Base-by-base conservation (phyloP, 2,113 vertebrate species). In the Carollia perspicillata region DNA sequence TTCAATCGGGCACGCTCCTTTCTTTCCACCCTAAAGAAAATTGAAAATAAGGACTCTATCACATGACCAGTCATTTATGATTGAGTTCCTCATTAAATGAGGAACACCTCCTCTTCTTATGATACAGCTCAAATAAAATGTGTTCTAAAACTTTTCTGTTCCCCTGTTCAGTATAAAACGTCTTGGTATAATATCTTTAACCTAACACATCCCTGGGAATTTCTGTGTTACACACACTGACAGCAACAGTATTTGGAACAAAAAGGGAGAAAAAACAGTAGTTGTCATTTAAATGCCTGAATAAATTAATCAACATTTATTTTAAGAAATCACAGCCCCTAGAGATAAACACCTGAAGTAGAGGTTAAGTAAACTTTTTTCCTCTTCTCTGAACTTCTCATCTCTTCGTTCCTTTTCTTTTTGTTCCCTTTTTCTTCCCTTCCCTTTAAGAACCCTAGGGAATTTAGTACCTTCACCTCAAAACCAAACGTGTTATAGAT, bases 1-100 rank as follows among this genome's bases (percentile, higher is more conserved):
- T 99, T 99, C 93, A 99, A 99, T 79, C 99, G 99, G 8, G 99
- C 99, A 66, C 99, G 98, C 93, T 99, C 99, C 97, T 99, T 99
- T 93, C 99, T 99, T 97, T 99, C 99, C 96, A 99, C 99, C 96
- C 99, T 99, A 98, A 47, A 85, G 85, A 88, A 96, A 91, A 96
- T 26, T 42, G 96, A 96, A 97, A 69, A 98, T 71, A 93, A 94
- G 98, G 8, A 93, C 87, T 89, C 23, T 77, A 72, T 95, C 28
- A 87, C 8, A 30, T 0, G 2, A 55, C 84, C 37, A 95, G 66
- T 33, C 63, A 89, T 81, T 78, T 81, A 63, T 55, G 55, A 74
- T 47, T 37, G 84, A 89, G 8, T 94, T 93, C 37, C 22, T 89
- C 81, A 80, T 51, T 90, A 78, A 66, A 55, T 92, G 63, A 95